These are phyloP conservation scores for Pangasius djambal DNA, from an alignment of 2,797 vertebrate species.

Conservation along the genomic window DNA sequence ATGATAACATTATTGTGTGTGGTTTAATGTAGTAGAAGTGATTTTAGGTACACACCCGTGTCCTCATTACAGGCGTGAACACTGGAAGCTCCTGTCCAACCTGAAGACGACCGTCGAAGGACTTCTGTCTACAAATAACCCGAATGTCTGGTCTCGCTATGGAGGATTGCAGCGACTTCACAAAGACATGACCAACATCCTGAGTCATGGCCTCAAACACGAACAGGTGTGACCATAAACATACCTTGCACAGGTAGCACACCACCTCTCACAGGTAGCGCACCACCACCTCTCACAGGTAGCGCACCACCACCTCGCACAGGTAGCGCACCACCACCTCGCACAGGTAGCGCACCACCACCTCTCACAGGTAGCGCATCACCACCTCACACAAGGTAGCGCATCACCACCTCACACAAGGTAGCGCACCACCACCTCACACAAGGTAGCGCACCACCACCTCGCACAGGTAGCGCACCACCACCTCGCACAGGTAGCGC, in stretches of 20 bases:
- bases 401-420: too few relatives aligned
- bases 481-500: too few relatives aligned
- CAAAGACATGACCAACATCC: slow-evolving; percentile 96
- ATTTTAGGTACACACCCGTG: neutral
- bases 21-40: neutral
- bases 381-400: neutral
- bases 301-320: neutral
- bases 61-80: slow-evolving; percentile 80
- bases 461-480: too few relatives aligned
- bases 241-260: neutral
- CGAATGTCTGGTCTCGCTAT: slow-evolving; percentile 96
- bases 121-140: slow-evolving; percentile 91
- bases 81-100: slow-evolving; percentile 92
- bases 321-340: neutral
- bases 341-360: neutral
- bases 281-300: too few relatives aligned
- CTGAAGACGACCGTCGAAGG: slow-evolving; percentile 97
- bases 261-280: neutral
- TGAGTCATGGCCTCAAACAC: slow-evolving; percentile 89
- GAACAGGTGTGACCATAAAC: slow-evolving; percentile 78
- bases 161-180: slow-evolving; percentile 93
- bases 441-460: too few relatives aligned
- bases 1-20: neutral
- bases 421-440: too few relatives aligned
- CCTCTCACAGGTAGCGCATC: neutral